Evolutionary conservation across 2,888 invertebrate genomes (phyloP).

Genomic region (Euzophera pinguis): DNA sequence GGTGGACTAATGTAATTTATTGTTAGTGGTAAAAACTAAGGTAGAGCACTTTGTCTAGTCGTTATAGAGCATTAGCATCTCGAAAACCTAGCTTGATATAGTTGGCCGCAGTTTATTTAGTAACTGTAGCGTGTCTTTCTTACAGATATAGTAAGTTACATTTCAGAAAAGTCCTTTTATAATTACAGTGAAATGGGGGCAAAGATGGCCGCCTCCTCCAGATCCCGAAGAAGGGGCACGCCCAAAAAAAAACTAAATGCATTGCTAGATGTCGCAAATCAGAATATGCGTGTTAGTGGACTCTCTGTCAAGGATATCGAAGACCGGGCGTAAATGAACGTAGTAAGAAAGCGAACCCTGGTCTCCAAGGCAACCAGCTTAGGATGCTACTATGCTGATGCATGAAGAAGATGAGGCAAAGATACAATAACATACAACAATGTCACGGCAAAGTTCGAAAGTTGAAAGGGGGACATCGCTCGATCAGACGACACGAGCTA

Average conservation of each 20-base stretch:
- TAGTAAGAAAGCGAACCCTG: too few species aligned
- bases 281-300: too few species aligned
- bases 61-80: neutral
- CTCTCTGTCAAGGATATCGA: too few species aligned
- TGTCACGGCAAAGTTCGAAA: conserved; percentile 35
- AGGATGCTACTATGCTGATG: too few species aligned
- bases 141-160: too few species aligned
- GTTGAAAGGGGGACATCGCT: conserved; percentile 42
- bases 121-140: too few species aligned
- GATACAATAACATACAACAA: conserved; percentile 9
- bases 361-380: too few species aligned
- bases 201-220: too few species aligned
- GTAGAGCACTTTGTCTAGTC: neutral
- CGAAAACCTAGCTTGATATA: neutral
- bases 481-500: conserved; percentile 39
- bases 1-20: conserved; percentile 6
- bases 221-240: too few species aligned
- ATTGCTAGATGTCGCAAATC: too few species aligned
- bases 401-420: conserved; percentile 1
- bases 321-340: too few species aligned
- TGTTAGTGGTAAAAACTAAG: neutral
- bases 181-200: neutral
- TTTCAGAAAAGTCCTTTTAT: neutral
- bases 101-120: neutral
- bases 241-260: too few species aligned